Base-by-base conservation (phyloP, 1,140 invertebrate genomes). In the Drosophila funebris region DNA sequence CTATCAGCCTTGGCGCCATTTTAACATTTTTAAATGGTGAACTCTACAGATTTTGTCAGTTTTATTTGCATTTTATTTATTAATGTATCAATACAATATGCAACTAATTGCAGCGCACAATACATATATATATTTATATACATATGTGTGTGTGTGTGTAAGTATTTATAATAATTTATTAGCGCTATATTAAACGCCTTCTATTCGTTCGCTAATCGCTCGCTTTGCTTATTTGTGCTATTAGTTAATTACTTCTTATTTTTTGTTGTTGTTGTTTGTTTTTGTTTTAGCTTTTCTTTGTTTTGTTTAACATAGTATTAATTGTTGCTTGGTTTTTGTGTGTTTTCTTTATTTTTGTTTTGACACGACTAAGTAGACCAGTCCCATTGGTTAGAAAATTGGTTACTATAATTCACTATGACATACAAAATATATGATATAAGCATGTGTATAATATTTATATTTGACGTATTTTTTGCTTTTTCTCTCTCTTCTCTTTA, bases 371-470 rank as follows among this genome's bases (percentile, higher is more conserved):
- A 87, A 76, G 76, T 88, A 87, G 83, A 87, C 83, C 83, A 87
- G 83, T 83, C 83, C 83, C 83, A 88, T 88, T 88, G 83, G 83
- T 88, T 88, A 85, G 68, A 83, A 88, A 87, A 88, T 87, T 87
- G 78, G 72, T 87, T 87, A 88, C 78, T 87, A 78, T 82, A 73
- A 73, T 87, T 87, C 64, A 78, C 78, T 87, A 88, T 13, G 27
- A 71, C 4, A 27, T 67, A 73, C 46, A 41, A 29, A 58, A 66
- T 67, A 66, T 67, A 72, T 52, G 27, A 52, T 52, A 9, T 33
- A 18, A 22, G 54, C 57, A 61, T n/a, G n/a, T n/a, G n/a, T n/a
- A n/a, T n/a, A n/a, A n/a, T n/a, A n/a, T n/a, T n/a, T n/a, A n/a
- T n/a, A n/a, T 48, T 48, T 69, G 22, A 27, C 44, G 13, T 48